Evolutionary conservation across 2,797 vertebrate genomes (phyloP).

Genomic region (Rhinatrema bivittatum): DNA sequence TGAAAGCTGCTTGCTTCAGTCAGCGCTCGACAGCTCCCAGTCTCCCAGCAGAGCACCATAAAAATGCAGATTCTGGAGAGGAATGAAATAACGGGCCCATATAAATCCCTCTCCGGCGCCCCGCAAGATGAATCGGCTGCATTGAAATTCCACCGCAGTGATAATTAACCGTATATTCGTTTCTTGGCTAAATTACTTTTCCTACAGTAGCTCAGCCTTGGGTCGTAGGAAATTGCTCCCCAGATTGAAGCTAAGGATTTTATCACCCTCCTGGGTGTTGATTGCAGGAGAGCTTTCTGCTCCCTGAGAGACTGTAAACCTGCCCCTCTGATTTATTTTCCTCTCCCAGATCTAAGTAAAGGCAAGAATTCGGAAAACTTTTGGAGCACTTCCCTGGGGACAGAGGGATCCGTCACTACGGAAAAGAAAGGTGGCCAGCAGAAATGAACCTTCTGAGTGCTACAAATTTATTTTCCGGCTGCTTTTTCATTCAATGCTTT

Average conservation of each 20-base stretch:
- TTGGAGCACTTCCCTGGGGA: slow-evolving; percentile 24
- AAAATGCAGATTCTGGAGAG: slow-evolving; percentile 54
- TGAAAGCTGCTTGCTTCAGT: no score
- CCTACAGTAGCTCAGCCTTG: slow-evolving; percentile 38
- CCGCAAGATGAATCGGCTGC: slow-evolving; percentile 52
- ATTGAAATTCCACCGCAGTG: slow-evolving; percentile 54
- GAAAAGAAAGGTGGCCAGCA: no score
- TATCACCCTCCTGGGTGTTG: slow-evolving; percentile 44
- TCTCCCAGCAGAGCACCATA: slow-evolving; percentile 37
- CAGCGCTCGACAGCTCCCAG: neutral
- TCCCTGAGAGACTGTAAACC: slow-evolving; percentile 44
- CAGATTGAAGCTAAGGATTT: slow-evolving; percentile 41
- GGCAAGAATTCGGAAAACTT: slow-evolving; percentile 34
- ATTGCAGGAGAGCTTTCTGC: neutral
- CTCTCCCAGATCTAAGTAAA: slow-evolving; percentile 47
- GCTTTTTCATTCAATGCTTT: no score
- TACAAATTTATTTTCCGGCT: slow-evolving; percentile 44
- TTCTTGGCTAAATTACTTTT: slow-evolving; percentile 47
- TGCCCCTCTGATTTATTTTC: slow-evolving; percentile 45
- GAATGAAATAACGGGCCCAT: slow-evolving; percentile 54
- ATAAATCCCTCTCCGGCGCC: slow-evolving; percentile 53
- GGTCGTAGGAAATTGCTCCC: slow-evolving; percentile 44
- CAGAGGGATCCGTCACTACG: slow-evolving; percentile 36
- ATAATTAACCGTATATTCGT: slow-evolving; percentile 46
- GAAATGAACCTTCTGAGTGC: slow-evolving; percentile 38